phyloP scores from a whole-genome alignment of 2,797 vertebrate genomes.

The Silurus lanzhouensis region DNA sequence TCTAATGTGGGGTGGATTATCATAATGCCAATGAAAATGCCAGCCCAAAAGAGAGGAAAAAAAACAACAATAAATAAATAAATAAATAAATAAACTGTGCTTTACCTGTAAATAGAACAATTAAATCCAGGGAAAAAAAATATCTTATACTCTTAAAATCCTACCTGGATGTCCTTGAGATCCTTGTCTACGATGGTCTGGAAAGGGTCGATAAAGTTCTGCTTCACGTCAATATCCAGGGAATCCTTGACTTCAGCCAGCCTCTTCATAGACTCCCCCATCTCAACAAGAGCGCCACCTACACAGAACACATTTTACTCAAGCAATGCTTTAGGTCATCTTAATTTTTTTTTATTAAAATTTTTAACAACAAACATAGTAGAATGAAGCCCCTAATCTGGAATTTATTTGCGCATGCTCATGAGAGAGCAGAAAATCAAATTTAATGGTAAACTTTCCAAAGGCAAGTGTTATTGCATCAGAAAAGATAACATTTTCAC shows the following conservation, averaged over 20 bases:
- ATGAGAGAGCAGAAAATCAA: not conserved
- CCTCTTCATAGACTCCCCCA: conserved; percentile 91
- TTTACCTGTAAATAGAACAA: not conserved
- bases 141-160: not conserved
- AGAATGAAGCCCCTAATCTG: not conserved
- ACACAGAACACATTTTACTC: not conserved
- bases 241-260: conserved; percentile 92
- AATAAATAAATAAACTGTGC: too few species aligned
- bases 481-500: not conserved
- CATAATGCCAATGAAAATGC: not conserved
- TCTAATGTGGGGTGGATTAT: not conserved
- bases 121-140: not conserved
- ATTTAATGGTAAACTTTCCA: not conserved
- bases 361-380: not conserved
- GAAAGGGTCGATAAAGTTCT: conserved; percentile 96
- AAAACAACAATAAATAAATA: too few species aligned
- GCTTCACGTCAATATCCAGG: conserved; percentile 96
- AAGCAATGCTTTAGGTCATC: not conserved
- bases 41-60: not conserved
- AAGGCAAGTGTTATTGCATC: not conserved
- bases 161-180: conserved; percentile 95
- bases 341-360: not conserved
- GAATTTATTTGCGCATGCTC: not conserved
- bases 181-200: conserved; percentile 93
- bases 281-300: conserved; percentile 88